Percentiles rank a stretch among this genome's conserved stretches.
These are phyloP conservation scores for Gorilla gorilla DNA, from an alignment of 2,113 vertebrate species.

Conservation along the genomic window DNA sequence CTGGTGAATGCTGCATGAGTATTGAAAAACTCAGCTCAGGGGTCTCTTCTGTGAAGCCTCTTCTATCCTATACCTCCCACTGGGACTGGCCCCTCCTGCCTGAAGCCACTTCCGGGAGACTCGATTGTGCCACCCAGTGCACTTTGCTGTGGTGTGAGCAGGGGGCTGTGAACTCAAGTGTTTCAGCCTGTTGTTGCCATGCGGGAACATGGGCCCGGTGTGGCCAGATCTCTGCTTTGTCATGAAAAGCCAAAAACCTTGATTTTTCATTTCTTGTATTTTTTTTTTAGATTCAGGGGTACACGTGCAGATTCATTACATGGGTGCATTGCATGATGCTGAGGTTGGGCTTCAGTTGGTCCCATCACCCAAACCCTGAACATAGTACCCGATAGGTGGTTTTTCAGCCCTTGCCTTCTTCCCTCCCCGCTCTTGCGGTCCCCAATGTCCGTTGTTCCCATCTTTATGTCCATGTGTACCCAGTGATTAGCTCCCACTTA, in stretches of 20 bases:
- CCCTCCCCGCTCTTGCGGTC: no score
- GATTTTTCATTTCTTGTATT: neutral
- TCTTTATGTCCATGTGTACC: no score
- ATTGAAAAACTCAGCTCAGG: neutral
- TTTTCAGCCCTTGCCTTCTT: no score
- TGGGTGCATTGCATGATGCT: no score
- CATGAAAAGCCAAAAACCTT: neutral
- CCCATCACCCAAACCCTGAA: no score
- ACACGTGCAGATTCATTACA: no score
- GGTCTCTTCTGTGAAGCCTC: neutral
- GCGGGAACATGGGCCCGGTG: accelerated
- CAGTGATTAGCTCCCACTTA: no score
- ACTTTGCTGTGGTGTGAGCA: accelerated
- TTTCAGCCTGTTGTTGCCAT: accelerated
- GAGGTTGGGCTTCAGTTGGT: no score
- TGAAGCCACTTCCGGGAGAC: neutral
- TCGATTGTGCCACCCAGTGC: accelerated
- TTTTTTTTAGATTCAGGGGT: no score
- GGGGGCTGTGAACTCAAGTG: neutral
- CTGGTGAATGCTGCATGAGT: accelerated
- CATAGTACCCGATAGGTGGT: no score
- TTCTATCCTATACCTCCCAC: neutral
- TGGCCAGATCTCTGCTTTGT: neutral
- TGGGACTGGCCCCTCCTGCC: neutral
- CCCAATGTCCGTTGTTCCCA: no score